Evolutionary conservation across 2,113 vertebrate genomes (phyloP).

Genomic region (Callithrix jacchus): DNA sequence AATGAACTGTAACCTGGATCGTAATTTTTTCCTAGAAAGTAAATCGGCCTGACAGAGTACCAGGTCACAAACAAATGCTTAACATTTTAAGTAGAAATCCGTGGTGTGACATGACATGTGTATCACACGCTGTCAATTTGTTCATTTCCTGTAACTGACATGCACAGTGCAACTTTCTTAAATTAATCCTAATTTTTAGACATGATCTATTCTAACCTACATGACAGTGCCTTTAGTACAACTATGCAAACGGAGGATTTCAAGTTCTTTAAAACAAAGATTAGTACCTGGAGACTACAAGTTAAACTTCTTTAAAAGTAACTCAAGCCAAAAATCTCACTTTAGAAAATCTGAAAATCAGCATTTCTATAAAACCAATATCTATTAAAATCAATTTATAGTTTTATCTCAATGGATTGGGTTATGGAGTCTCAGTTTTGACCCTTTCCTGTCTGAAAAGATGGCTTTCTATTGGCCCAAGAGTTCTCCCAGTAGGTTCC

Average conservation of each 20-base stretch:
- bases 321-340: constrained; percentile 34
- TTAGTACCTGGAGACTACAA: constrained; percentile 50
- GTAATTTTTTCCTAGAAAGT: constrained; percentile 1
- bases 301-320: constrained; percentile 53
- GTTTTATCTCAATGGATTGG: background rate
- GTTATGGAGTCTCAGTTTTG: background rate
- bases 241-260: constrained; percentile 18
- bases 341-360: constrained; percentile 37
- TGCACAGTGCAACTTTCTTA: background rate
- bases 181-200: constrained; percentile 57
- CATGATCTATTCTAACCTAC: background rate
- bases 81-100: constrained; percentile 37
- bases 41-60: background rate
- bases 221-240: background rate
- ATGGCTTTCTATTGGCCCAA: background rate
- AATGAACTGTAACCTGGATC: background rate
- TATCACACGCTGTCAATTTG: background rate
- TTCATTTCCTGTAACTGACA: constrained; percentile 41
- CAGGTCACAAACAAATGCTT: constrained; percentile 25
- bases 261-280: constrained; percentile 52
- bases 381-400: constrained; percentile 8
- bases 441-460: background rate
- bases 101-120: background rate
- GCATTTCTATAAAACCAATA: background rate
- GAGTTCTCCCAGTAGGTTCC: background rate